Evolutionary conservation across 1,140 invertebrate genomes (phyloP).

Genomic region (Caenorhabditis briggsae): DNA sequence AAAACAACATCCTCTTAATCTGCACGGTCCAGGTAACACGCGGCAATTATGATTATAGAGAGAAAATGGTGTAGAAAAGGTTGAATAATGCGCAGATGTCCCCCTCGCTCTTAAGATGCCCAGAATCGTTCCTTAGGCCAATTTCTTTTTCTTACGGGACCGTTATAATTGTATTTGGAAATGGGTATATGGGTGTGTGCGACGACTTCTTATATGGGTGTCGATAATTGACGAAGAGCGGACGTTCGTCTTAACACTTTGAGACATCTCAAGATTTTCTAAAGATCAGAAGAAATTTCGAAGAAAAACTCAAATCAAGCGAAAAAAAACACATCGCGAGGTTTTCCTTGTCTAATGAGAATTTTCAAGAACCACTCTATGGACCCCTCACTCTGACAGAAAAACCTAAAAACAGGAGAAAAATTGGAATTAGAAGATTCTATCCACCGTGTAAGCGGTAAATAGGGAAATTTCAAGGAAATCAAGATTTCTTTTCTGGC

Average conservation of each 20-base stretch:
- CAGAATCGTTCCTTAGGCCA: conserved; percentile 24
- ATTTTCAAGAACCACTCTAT: conserved; percentile 52
- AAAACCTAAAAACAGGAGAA: background rate
- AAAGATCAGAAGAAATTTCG: too few relatives aligned
- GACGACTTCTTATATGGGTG: conserved; percentile 45
- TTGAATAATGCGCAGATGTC: conserved; percentile 51
- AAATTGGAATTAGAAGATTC: too few relatives aligned
- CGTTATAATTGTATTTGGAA: conserved; percentile 53
- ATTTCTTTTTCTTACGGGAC: conserved; percentile 55
- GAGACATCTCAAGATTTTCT: background rate
- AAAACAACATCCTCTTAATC: background rate
- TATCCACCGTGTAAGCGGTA: background rate
- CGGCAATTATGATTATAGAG: conserved; percentile 32
- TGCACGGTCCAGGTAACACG: background rate
- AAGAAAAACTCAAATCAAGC: background rate
- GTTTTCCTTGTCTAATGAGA: conserved; percentile 38
- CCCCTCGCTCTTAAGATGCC: background rate
- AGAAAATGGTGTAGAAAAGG: conserved; percentile 10
- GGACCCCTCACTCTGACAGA: background rate
- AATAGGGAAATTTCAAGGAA: background rate
- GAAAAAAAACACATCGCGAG: background rate
- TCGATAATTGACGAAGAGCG: conserved; percentile 38
- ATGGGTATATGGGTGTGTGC: conserved; percentile 10
- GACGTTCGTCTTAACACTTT: conserved; percentile 24
- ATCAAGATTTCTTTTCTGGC: background rate